Evolutionary conservation across 2,888 invertebrate species (phyloP).

Genomic region (Dasysyrphus tricinctus): DNA sequence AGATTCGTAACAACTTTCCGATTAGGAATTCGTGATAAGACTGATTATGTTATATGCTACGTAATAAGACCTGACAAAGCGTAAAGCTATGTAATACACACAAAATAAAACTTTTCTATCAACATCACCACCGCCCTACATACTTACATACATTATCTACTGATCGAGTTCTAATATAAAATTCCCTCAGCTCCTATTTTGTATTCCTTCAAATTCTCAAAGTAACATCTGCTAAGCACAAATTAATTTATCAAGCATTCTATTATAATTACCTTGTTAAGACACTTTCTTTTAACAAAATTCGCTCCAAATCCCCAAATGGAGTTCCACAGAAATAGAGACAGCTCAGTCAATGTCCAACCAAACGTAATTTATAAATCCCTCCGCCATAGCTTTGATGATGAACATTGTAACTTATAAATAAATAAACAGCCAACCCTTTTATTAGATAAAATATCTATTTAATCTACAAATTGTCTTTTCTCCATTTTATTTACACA

Average conservation of each 20-base stretch:
- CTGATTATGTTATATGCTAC: too few species aligned
- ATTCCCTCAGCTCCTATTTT: neutral
- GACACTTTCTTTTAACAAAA: constrained; percentile 25
- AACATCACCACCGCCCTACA: neutral
- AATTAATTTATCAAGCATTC: constrained; percentile 53
- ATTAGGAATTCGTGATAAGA: too few species aligned
- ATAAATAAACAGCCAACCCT: constrained; percentile 68
- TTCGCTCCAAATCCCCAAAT: neutral
- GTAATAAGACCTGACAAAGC: too few species aligned
- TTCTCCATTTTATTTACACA: constrained; percentile 53
- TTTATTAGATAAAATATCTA: constrained; percentile 62
- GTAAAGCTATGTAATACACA: too few species aligned
- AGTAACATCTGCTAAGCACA: constrained; percentile 38
- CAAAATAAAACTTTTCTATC: too few species aligned
- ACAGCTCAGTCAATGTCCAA: constrained; percentile 20
- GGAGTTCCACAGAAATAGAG: neutral
- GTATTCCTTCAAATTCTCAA: neutral
- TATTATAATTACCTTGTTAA: constrained; percentile 44
- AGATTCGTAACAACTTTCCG: too few species aligned
- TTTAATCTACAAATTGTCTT: constrained; percentile 52
- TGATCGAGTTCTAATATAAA: constrained; percentile 1
- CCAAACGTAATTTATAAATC: constrained; percentile 23
- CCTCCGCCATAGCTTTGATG: constrained; percentile 2
- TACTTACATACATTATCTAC: neutral
- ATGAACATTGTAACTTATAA: constrained; percentile 42